Evolutionary conservation across 2,888 invertebrate species (phyloP), one percentile per base, ranked within the genome.

Genomic region (Rhorus exstirpatorius): DNA sequence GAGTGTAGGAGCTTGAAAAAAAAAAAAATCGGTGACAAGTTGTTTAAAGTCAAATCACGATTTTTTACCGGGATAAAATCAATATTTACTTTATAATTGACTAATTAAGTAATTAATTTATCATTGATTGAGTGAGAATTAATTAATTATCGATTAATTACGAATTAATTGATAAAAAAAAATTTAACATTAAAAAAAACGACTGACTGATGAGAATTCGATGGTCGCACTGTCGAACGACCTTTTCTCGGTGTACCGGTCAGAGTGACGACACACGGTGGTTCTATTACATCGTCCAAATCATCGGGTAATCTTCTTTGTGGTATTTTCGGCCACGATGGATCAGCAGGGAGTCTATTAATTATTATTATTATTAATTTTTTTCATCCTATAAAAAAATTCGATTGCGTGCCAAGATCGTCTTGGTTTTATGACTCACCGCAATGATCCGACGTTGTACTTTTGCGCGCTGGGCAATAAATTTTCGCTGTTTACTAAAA

Each of bases 261-360:
- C 49, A 90, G 79, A 17, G 89, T 87, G 3, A 92, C 86, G 19
- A 90, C 83, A n/a, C 88, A 90, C 0, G 91, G 89, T 55, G 88
- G 86, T 76, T 89, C 88, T 31, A 88, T 88, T 12, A 88, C 84
- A 61, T 88, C 88, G 3, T 84, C 83, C 12, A 85, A 70, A 70
- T 89, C 77, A 61, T 89, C 86, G 1, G 70, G 78, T 67, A 87
- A 82, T 86, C 86, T 89, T 19, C 92, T 89, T 60, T 83, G 85
- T 2, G 92, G 92, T 85, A 92, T 90, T 87, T 92, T 92, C 31
- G 92, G 92, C 92, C 92, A 92, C 10, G 92, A 91, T 10, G 90
- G 90, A 86, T 92, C 92, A 10, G 87, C 87, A 6, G 92, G 92
- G 53, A 92, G 76, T 74, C 92, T 92, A 75, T 81, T 83, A 55